Evolutionary conservation across 2,113 vertebrate genomes (phyloP), one percentile per base, ranked within the genome.

Genomic region (Myotis lucifugus): DNA sequence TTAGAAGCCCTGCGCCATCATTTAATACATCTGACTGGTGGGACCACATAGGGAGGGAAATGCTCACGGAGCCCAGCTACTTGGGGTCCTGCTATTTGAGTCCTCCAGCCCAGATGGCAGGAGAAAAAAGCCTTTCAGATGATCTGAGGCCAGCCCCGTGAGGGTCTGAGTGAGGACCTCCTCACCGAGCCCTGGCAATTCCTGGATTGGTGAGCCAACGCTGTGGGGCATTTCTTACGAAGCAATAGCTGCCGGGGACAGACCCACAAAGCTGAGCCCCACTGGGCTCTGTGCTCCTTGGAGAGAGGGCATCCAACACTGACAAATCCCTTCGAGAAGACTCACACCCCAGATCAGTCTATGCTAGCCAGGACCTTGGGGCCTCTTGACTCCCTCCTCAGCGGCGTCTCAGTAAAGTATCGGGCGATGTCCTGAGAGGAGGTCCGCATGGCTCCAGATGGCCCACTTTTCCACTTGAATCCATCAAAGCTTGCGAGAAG

Each of bases 321-420:
- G 29, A 81, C 52, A 79, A 46, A 19, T 64, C 17, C 17, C 25
- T 3, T 1, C 27, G n/a, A 82, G 0, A 32, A 27, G 11, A 88
- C 6, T 19, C 37, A 27, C 0, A 0, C 8, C 15, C 52, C 6
- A n/a, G 40, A n/a, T 5, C 37, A n/a, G 29, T 18, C 23, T n/a
- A 23, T 48, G 29, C 32, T 12, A 69, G 59, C 42, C 42, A 32
- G 50, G 54, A 9, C 9, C 17, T 19, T 0, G 2, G 32, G 59
- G 50, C 87, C 70, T 21, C 2, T 0, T 0, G 2, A 40, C 85
- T 52, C 76, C n/a, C 19, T 12, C 46, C 59, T 6, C 72, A 83
- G 70, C 12, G 29, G 2, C 3, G 8, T 14, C 29, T 18, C 59
- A 66, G 84, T 29, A 2, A 81, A 34, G 6, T 6, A 70, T 2